Base-by-base conservation (phyloP, 2,888 invertebrate species). In the Tanypteryx hageni region DNA sequence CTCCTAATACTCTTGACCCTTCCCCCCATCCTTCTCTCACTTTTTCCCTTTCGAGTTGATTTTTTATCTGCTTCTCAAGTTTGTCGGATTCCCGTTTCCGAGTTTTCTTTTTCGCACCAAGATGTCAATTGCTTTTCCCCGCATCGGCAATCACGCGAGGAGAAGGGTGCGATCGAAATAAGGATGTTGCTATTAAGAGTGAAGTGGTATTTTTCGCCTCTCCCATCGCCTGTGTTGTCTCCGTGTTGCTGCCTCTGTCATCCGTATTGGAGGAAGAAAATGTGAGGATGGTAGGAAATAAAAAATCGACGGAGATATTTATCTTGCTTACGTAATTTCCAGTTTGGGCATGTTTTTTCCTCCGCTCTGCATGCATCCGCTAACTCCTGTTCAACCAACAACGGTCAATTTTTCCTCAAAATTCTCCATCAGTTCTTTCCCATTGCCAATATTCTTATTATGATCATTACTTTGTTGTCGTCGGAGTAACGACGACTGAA, bases 321-420 rank as follows among this genome's bases (percentile, higher is more conserved):
- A 83, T 83, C 83, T 44, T 8, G 44, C 82, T 82, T 44, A 82
- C 82, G 83, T 83, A 83, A 83, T 83, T 83, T 57, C 83, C 83
- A 11, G 44, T 44, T 83, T 83, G n/a, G 83, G 83, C 83, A 57
- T n/a, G 56, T 83, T 83, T 57, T 82, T 82, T 82, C 44, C 31
- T 16, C 82, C 7, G 7, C 64, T 18, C 64, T 64, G 16, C 13
- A 18, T 11, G 64, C 18, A 57, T 57, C n/a, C 9, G 83, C 82
- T 82, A 44, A 44, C 16, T 82, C 82, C 44, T 82, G 16, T 16
- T 31, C 82, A 82, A 13, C 16, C 11, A 16, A 44, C 82, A 44
- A 5, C 31, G 22, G 82, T 83, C 83, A 83, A 57, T 83, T 57
- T 57, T 18, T 83, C 56, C 83, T 83, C 83, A n/a, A 57, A 57